Conservation (phyloP, 1,140 invertebrate species). For the Maconellicoccus hirsutus region DNA sequence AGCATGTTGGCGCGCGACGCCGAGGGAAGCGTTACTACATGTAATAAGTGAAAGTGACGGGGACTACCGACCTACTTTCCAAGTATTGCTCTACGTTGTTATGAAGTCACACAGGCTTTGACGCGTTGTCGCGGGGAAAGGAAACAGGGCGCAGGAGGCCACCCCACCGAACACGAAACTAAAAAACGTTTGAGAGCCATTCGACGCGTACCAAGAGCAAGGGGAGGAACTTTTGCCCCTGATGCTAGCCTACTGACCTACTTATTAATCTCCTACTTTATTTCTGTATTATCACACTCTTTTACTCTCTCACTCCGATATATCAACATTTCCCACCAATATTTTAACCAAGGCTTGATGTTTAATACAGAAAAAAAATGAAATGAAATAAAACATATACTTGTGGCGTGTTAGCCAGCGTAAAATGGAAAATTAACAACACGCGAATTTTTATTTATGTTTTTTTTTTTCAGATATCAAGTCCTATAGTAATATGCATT, state of each 20-base stretch:
- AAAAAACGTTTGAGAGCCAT: constrained; percentile 14
- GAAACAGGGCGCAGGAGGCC: neutral
- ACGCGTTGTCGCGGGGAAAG: constrained; percentile 7
- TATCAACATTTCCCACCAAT: neutral
- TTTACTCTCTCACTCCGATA: constrained; percentile 10
- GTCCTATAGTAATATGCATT: no score
- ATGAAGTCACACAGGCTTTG: constrained; percentile 15
- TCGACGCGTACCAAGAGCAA: constrained; percentile 13
- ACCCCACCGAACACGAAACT: constrained; percentile 14
- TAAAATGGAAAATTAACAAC: neutral
- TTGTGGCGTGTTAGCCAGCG: neutral
- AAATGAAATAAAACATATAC: neutral
- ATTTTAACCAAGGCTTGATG: neutral
- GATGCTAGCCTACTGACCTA: constrained; percentile 21
- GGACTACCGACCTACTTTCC: constrained; percentile 21
- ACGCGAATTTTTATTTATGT: neutral
- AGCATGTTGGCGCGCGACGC: neutral
- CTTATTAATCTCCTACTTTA: constrained; percentile 21
- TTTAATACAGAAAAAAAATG: neutral
- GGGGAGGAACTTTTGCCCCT: constrained; percentile 17
- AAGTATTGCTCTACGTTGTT: constrained; percentile 18
- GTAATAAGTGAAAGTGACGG: constrained; percentile 22
- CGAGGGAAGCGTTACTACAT: constrained; percentile 14
- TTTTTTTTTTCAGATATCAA: neutral
- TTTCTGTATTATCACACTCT: constrained; percentile 17